Conservation (phyloP, 2,113 vertebrate genomes). For the Erythrocercus mccallii region DNA sequence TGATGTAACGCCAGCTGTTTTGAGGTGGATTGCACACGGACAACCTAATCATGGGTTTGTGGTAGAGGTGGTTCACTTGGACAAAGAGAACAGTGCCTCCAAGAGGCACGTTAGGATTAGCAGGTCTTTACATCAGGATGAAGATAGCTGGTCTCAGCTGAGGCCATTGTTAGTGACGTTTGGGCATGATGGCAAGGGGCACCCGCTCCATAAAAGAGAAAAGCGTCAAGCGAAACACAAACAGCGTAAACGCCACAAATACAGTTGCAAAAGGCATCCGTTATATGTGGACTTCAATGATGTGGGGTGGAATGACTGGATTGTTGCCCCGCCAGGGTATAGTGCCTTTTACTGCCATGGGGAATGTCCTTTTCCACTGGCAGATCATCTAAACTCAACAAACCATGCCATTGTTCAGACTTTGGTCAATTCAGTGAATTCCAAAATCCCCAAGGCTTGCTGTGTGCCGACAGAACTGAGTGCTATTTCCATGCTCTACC, state of each 20-base stretch:
- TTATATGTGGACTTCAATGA: conserved; percentile 99
- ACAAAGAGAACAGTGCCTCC: conserved; percentile 71
- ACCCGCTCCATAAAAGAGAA: conserved; percentile 88
- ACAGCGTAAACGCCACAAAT: conserved; percentile 89
- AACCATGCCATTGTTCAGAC: conserved; percentile 99
- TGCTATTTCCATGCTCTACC: conserved; percentile 96
- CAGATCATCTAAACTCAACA: conserved; percentile 98
- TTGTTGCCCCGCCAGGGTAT: conserved; percentile 96
- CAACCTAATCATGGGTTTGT: conserved; percentile 91
- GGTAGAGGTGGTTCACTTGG: conserved; percentile 91
- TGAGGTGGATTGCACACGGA: conserved; percentile 89
- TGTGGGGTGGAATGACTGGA: conserved; percentile 99
- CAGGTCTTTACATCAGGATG: conserved; percentile 90
- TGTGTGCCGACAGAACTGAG: conserved; percentile 98
- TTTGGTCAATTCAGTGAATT: conserved; percentile 97
- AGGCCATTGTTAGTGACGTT: conserved; percentile 95
- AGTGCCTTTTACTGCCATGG: conserved; percentile 98
- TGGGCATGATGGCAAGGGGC: conserved; percentile 91
- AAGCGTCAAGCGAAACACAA: conserved; percentile 89
- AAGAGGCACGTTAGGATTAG: conserved; percentile 92
- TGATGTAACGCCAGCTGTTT: conserved; percentile 91
- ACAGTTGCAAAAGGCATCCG: conserved; percentile 91
- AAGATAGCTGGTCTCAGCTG: conserved; percentile 89
- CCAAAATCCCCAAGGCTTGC: conserved; percentile 97
- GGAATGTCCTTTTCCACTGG: conserved; percentile 95